Conservation (phyloP, 2,888 invertebrate species). For the Holacanthella duospinosa region DNA sequence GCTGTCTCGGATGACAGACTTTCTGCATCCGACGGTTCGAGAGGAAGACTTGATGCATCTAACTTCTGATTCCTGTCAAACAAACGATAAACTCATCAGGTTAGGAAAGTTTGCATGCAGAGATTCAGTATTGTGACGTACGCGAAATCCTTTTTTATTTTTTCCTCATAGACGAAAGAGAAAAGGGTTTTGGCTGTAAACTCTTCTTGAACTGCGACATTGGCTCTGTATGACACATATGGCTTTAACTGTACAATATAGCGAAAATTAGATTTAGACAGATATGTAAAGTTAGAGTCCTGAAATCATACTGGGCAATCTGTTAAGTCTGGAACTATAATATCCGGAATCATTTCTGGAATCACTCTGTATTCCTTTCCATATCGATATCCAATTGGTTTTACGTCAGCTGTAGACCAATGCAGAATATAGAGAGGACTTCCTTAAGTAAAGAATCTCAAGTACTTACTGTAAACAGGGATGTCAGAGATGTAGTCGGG, state of each 20-base stretch:
- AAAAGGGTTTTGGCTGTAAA: conserved; percentile 77
- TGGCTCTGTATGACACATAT: conserved; percentile 79
- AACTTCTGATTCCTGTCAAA: conserved; percentile 53
- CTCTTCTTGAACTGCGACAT: conserved; percentile 63
- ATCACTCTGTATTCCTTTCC: conserved; percentile 53
- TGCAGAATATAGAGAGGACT: background rate
- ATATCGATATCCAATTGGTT: conserved; percentile 51
- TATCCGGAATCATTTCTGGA: conserved; percentile 81
- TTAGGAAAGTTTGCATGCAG: too few species aligned
- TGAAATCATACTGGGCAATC: conserved; percentile 52
- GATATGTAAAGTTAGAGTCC: background rate
- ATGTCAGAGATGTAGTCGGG: conserved; percentile 51
- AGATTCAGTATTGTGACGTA: too few species aligned
- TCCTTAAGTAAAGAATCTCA: background rate
- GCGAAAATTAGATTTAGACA: background rate
- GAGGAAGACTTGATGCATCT: conserved; percentile 55
- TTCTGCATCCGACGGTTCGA: conserved; percentile 63
- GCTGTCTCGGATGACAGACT: conserved; percentile 62
- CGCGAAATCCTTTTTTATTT: conserved; percentile 62
- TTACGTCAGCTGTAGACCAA: conserved; percentile 51
- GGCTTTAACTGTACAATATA: conserved; percentile 60
- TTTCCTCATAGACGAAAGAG: conserved; percentile 64
- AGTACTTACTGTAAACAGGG: conserved; percentile 52
- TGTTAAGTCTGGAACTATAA: conserved; percentile 81
- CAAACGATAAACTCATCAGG: background rate